Evolutionary conservation across 1,140 invertebrate genomes (phyloP).

Genomic region (Bombus picipes): DNA sequence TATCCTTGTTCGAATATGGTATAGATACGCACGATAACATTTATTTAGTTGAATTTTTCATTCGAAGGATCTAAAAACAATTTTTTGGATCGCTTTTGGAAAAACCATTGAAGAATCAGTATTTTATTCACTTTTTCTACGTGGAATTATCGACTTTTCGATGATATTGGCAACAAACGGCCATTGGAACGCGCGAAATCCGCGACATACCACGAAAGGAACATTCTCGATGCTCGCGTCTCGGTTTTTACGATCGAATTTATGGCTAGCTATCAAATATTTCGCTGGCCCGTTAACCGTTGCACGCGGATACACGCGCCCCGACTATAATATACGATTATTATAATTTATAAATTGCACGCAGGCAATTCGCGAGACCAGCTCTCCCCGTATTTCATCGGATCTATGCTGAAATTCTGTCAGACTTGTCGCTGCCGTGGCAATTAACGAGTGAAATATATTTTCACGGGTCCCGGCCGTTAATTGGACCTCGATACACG

Average conservation of each 20-base stretch:
- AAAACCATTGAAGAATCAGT: neutral
- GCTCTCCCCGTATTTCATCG: slow-evolving; percentile 31
- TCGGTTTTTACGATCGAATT: slow-evolving; percentile 34
- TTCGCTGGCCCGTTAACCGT: neutral
- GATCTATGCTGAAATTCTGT: slow-evolving; percentile 38
- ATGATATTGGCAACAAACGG: too few species aligned
- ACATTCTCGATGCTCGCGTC: neutral
- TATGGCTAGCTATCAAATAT: slow-evolving; percentile 36
- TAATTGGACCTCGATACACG: slow-evolving; percentile 35
- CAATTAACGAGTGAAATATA: slow-evolving; percentile 53
- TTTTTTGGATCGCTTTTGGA: neutral
- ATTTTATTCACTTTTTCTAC: neutral
- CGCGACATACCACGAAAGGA: neutral
- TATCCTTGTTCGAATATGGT: neutral
- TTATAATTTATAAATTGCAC: slow-evolving; percentile 52
- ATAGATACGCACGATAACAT: neutral
- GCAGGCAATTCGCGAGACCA: neutral
- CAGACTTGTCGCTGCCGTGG: slow-evolving; percentile 28
- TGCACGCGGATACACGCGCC: too few species aligned
- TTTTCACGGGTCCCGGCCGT: slow-evolving; percentile 27
- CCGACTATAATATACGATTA: slow-evolving; percentile 34
- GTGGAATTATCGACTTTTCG: neutral
- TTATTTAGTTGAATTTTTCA: neutral
- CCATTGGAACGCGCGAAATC: neutral
- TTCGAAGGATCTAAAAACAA: neutral